Evolutionary conservation across 2,797 vertebrate genomes (phyloP), one percentile per base, ranked within the genome.

Genomic region (Clarias laeviceps): DNA sequence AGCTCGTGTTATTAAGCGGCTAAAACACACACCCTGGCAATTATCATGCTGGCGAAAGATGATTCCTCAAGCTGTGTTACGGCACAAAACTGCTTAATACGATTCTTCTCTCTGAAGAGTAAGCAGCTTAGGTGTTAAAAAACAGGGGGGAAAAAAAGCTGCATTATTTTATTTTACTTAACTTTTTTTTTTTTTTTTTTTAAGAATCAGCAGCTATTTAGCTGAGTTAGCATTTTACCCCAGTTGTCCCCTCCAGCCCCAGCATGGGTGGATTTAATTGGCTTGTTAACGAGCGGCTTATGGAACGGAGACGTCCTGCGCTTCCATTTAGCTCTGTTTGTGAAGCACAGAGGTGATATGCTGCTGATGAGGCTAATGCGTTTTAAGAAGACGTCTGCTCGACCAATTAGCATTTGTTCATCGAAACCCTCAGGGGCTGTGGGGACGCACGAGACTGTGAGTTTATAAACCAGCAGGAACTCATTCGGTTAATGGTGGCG

Each of bases 211-310:
- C 70, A 24, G 76, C 24, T 45, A 6, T 37, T 87, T 61, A 66
- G 74, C 82, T 50, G 84, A 86, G 72, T 82, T 79, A 86, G 85
- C 82, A 62, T 50, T 74, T 61, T 65, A 69, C 54, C 72, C 45
- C 56, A 5, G 84, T 37, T 76, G 76, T 59, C 61, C 27, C 76
- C 84, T 82, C 83, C 83, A 69, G 83, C 65, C 72, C 73, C 18
- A 80, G 64, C 82, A 40, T 57, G 57, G 69, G n/a, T 54, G 15
- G 50, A 79, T 86, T 89, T 90, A 90, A 93, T 86, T 64, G 82
- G 87, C 78, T 85, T 72, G 81, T 88, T 90, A 89, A 85, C 70
- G 29, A 68, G 86, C 72, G 32, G 80, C 61, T 83, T 37, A 76
- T n/a, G 34, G 62, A 84, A 56, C 61, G 59, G 61, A 72, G 79